Conservation (phyloP, 2,797 vertebrate genomes). For the Gadopsis bispinosus region DNA sequence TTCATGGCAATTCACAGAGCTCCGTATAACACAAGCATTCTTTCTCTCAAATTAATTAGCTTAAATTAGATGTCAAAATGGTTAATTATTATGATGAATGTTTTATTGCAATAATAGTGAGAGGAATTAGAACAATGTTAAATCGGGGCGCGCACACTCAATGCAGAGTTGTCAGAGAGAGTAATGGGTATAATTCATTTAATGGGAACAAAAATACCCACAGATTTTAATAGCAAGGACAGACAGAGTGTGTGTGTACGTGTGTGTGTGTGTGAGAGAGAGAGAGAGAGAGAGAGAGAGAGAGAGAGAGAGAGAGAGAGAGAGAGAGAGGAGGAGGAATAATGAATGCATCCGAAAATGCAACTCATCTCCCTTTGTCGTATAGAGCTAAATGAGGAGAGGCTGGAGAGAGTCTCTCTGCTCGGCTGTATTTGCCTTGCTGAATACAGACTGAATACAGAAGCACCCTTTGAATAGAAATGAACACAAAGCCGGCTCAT, state of each 20-base stretch:
- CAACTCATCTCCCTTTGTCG: conserved; percentile 71
- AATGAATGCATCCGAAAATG: conserved; percentile 71
- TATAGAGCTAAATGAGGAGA: conserved; percentile 61
- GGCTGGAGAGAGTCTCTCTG: conserved; percentile 58
- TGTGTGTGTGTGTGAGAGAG: conserved; percentile 7
- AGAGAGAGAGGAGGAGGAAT: conserved; percentile 46
- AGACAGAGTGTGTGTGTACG: conserved; percentile 26
- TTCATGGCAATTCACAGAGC: conserved; percentile 56
- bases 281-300: conserved; percentile 23
- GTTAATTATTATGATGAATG: conserved; percentile 86
- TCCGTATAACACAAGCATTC: conserved; percentile 64
- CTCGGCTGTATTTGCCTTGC: conserved; percentile 57
- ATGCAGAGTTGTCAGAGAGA: conserved; percentile 81
- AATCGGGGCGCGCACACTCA: conserved; percentile 78
- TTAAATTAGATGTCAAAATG: conserved; percentile 84
- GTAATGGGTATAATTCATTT: conserved; percentile 84
- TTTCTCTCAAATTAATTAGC: conserved; percentile 80
- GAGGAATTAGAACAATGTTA: conserved; percentile 84
- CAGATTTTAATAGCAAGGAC: conserved; percentile 79
- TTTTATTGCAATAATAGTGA: conserved; percentile 84
- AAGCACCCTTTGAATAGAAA: conserved; percentile 65
- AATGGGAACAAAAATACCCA: conserved; percentile 82
- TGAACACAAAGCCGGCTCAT: conserved; percentile 59
- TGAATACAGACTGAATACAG: conserved; percentile 55
- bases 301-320: conserved; percentile 21